Evolutionary conservation across 2,888 invertebrate species (phyloP).

Genomic region (Caenorhabditis imperialis): DNA sequence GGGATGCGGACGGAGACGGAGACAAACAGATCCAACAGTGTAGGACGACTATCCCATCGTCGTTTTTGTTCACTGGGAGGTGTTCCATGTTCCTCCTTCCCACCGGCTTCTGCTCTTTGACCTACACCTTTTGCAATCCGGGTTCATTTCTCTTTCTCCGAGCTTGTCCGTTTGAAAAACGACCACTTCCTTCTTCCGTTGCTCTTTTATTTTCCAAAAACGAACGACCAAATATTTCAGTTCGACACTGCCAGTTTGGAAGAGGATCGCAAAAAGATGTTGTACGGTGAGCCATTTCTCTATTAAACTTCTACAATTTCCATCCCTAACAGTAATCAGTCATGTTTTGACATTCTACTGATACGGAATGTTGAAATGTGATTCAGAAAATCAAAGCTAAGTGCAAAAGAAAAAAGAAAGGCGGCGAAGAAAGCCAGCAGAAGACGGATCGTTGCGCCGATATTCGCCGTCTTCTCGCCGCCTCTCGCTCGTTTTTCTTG

Average conservation of each 20-base stretch:
- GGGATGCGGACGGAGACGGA: slow-evolving; percentile 39
- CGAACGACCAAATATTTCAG: slow-evolving; percentile 25
- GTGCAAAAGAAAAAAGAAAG: slow-evolving; percentile 10
- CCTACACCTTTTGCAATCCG: slow-evolving; percentile 8
- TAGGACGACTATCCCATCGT: slow-evolving; percentile 36
- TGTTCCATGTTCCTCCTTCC: too few relatives aligned
- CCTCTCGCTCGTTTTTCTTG: slow-evolving; percentile 35
- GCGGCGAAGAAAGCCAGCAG: slow-evolving; percentile 8
- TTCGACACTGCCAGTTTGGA: slow-evolving; percentile 52
- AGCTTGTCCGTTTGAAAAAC: background rate
- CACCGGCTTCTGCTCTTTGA: too few relatives aligned
- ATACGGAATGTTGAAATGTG: too few relatives aligned
- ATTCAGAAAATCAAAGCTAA: too few relatives aligned
- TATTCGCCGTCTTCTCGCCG: slow-evolving; percentile 35
- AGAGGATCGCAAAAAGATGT: slow-evolving; percentile 49
- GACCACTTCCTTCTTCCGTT: background rate
- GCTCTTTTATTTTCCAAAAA: too few relatives aligned
- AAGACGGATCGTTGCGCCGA: slow-evolving; percentile 17
- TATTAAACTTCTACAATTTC: background rate
- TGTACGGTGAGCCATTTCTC: slow-evolving; percentile 47
- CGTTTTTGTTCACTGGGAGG: slow-evolving; percentile 30
- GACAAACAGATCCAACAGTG: slow-evolving; percentile 25
- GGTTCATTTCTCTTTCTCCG: background rate
- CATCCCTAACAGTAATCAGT: too few relatives aligned
- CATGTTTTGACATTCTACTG: too few relatives aligned